Percentiles rank a stretch among this genome's conserved stretches.
phyloP scores from a whole-genome alignment of 2,113 vertebrate genomes.

The Malurus elegans region DNA sequence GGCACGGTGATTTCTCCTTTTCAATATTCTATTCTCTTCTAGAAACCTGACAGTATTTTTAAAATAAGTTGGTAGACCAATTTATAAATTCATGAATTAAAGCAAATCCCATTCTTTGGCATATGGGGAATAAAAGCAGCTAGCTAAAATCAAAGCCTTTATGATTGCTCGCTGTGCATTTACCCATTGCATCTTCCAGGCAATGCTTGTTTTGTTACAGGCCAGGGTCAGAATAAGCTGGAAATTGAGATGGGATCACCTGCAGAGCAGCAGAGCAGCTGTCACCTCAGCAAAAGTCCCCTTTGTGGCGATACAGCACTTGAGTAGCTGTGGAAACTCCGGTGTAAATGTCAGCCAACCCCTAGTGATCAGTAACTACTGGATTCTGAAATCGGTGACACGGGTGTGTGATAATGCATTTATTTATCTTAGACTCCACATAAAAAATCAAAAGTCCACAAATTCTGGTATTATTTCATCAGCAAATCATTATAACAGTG shows the following conservation, averaged over 20 bases:
- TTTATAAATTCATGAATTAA: slow-evolving; percentile 65
- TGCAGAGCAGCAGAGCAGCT: background rate
- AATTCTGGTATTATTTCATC: background rate
- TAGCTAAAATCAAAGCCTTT: slow-evolving; percentile 65
- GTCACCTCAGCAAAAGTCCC: background rate
- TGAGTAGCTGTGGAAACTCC: background rate
- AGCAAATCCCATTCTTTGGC: slow-evolving; percentile 56
- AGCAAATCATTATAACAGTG: background rate
- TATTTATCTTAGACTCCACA: background rate
- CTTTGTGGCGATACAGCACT: background rate
- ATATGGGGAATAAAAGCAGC: slow-evolving; percentile 51
- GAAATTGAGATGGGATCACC: background rate
- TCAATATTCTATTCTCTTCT: background rate
- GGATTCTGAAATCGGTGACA: background rate
- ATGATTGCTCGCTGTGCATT: slow-evolving; percentile 12
- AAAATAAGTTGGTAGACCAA: slow-evolving; percentile 12
- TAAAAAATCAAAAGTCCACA: background rate
- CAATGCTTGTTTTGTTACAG: background rate
- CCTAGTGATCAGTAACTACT: background rate
- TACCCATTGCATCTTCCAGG: background rate
- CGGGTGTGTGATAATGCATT: background rate
- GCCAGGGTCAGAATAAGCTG: background rate
- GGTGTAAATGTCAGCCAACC: background rate
- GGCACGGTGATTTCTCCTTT: background rate
- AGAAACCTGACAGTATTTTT: slow-evolving; percentile 2